Conservation (phyloP, 2,797 vertebrate species). For the Stomatorhinus walkeri region DNA sequence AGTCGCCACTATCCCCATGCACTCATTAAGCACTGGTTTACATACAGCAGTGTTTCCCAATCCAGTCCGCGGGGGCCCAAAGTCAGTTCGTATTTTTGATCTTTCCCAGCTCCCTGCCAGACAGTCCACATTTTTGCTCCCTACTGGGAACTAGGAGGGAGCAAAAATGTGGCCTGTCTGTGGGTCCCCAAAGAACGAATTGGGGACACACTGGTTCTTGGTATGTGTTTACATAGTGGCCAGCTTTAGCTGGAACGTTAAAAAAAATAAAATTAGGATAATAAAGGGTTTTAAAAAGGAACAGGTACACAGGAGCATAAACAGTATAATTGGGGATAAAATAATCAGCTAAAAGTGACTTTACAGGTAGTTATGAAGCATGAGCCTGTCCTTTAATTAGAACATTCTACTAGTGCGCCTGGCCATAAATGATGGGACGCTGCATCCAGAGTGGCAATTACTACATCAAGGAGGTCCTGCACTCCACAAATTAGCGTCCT, state of each 20-base stretch:
- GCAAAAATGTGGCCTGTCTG: too few species aligned
- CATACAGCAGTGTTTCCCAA: not conserved
- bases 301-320: not conserved
- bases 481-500: not conserved
- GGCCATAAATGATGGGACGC: not conserved
- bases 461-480: not conserved
- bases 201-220: not conserved
- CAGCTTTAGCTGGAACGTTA: not conserved
- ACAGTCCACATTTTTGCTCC: not conserved
- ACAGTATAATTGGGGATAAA: not conserved
- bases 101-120: not conserved
- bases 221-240: not conserved
- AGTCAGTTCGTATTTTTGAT: not conserved
- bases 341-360: not conserved
- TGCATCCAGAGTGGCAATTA: not conserved
- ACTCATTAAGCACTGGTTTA: not conserved
- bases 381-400: not conserved
- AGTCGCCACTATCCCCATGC: not conserved
- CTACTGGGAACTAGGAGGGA: not conserved
- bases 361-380: not conserved
- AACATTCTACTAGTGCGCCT: not conserved
- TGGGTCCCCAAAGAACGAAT: not conserved
- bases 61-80: not conserved
- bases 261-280: not conserved
- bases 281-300: not conserved